Percentiles rank a stretch among this genome's conserved stretches.
Evolutionary conservation across 2,888 invertebrate species (phyloP).

Genomic region (Isoperla grammatica): DNA sequence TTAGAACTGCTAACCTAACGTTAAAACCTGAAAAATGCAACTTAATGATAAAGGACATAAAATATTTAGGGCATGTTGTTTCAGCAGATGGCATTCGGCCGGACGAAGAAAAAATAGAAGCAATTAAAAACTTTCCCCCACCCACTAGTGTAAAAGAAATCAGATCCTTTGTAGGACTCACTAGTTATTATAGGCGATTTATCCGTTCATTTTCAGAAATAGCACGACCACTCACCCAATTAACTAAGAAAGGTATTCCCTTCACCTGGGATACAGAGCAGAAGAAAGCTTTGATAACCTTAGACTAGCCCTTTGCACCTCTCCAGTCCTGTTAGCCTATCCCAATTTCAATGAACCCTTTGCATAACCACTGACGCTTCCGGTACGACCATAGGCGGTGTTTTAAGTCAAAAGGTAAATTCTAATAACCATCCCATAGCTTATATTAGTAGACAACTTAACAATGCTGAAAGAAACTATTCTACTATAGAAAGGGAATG

Average conservation of each 20-base stretch:
- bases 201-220: not conserved
- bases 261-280: not conserved
- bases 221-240: not conserved
- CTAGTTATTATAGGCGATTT: constrained; percentile 1
- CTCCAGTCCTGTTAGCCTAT: not conserved
- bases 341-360: not conserved
- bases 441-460: constrained; percentile 19
- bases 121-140: not conserved
- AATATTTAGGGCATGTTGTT: too few species aligned
- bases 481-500: constrained; percentile 23
- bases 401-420: constrained; percentile 18
- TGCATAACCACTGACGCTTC: constrained; percentile 22
- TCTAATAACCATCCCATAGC: constrained; percentile 20
- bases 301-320: not conserved
- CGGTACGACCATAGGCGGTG: constrained; percentile 23
- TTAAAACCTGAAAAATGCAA: too few species aligned
- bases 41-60: too few species aligned
- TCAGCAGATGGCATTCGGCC: too few species aligned
- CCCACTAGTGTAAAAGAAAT: not conserved
- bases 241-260: not conserved
- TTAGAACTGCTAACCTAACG: too few species aligned
- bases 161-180: not conserved
- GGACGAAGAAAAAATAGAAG: not conserved
- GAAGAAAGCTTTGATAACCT: not conserved
- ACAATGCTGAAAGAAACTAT: constrained; percentile 14